Percentiles rank a stretch among this genome's conserved stretches.
These are phyloP conservation scores for Bimastos eiseni DNA, from an alignment of 2,888 invertebrate genomes.

Conservation along the genomic window DNA sequence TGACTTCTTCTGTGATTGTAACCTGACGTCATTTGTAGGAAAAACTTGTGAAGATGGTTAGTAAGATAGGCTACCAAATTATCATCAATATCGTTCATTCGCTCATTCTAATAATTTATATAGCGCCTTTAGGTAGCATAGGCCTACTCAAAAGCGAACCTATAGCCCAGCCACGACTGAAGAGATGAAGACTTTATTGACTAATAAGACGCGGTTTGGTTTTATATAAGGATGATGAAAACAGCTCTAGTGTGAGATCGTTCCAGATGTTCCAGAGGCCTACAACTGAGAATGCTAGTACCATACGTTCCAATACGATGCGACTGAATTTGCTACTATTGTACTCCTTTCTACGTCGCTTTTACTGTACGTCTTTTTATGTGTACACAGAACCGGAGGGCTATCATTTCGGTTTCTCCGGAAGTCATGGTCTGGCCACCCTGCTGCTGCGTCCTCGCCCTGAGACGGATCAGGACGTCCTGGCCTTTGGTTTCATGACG, in stretches of 20 bases:
- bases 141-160: too few species aligned
- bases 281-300: too few species aligned
- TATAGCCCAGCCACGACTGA: too few species aligned
- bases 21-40: conserved; percentile 53
- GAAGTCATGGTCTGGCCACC: conserved; percentile 48
- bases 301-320: too few species aligned
- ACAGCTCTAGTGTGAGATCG: too few species aligned
- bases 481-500: conserved; percentile 61
- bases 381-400: conserved; percentile 50
- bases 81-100: neutral
- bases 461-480: conserved; percentile 48
- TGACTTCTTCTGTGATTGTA: conserved; percentile 52
- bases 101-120: too few species aligned
- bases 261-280: too few species aligned
- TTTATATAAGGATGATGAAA: too few species aligned
- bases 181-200: too few species aligned
- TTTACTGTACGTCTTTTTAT: neutral
- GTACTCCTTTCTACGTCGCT: neutral
- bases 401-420: conserved; percentile 50
- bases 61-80: neutral
- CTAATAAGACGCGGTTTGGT: too few species aligned
- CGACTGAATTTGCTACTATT: neutral
- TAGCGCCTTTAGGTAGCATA: too few species aligned
- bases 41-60: conserved; percentile 51
- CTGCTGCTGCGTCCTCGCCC: conserved; percentile 46